Percentiles rank a stretch among this genome's conserved stretches.
These are phyloP conservation scores for Lapara coniferarum DNA, from an alignment of 2,888 invertebrate genomes.

Conservation along the genomic window DNA sequence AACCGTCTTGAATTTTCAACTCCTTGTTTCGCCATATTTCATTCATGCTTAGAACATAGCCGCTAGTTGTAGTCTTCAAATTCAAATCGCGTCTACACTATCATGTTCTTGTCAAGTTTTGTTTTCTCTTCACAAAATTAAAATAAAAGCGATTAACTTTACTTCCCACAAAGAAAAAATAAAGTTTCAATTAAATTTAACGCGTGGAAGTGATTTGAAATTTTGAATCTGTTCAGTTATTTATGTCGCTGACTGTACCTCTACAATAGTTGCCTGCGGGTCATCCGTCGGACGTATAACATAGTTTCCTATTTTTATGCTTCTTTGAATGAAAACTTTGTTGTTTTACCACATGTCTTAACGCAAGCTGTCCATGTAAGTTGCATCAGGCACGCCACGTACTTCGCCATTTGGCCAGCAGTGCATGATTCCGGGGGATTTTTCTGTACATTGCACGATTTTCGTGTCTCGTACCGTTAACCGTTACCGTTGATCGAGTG, in stretches of 20 bases:
- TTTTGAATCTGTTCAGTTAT: too few relatives aligned
- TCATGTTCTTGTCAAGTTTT: too few relatives aligned
- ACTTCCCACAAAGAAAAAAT: too few relatives aligned
- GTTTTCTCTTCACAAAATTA: too few relatives aligned
- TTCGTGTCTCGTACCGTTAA: slow-evolving; percentile 75
- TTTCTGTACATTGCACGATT: slow-evolving; percentile 70
- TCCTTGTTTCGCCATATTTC: background rate
- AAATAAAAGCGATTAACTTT: too few relatives aligned
- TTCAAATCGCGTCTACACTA: too few relatives aligned
- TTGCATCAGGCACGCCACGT: background rate
- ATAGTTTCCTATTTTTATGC: background rate
- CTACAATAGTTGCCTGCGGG: background rate
- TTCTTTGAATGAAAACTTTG: background rate
- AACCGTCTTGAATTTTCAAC: background rate
- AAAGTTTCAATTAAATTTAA: too few relatives aligned
- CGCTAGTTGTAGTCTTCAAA: too few relatives aligned
- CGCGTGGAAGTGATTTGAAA: too few relatives aligned
- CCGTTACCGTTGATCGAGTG: slow-evolving; percentile 77
- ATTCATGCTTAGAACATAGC: background rate
- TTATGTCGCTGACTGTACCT: too few relatives aligned
- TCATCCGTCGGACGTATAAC: background rate
- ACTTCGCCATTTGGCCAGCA: slow-evolving; percentile 1
- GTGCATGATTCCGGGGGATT: slow-evolving; percentile 52
- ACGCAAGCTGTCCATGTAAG: background rate
- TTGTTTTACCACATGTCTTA: background rate